Evolutionary conservation across 2,797 vertebrate genomes (phyloP).

Genomic region (Spea hammondii): DNA sequence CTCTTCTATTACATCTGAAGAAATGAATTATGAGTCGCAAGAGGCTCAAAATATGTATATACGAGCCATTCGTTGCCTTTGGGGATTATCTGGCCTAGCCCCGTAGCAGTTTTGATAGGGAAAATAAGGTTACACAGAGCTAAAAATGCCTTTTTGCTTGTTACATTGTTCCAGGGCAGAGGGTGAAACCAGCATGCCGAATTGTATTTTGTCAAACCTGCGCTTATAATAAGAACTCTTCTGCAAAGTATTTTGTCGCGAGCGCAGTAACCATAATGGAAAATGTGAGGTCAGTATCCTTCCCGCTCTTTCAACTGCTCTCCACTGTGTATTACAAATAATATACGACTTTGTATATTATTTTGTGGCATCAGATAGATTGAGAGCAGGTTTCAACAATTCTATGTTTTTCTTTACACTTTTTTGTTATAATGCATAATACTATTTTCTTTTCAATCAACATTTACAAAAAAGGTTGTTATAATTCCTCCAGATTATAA

Average conservation of each 20-base stretch:
- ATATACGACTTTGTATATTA: constrained; percentile 26
- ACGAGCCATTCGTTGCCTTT: constrained; percentile 3
- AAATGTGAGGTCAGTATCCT: constrained; percentile 43
- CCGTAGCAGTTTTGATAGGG: constrained; percentile 30
- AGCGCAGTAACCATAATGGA: constrained; percentile 33
- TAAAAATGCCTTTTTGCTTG: constrained; percentile 39
- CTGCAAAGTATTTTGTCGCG: constrained; percentile 22
- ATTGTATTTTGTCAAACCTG: constrained; percentile 35
- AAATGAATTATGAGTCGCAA: constrained; percentile 49
- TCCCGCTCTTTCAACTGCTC: constrained; percentile 18
- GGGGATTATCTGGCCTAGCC: constrained; percentile 23
- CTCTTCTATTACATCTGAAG: constrained; percentile 50
- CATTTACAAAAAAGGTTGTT: constrained; percentile 5
- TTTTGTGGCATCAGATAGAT: constrained; percentile 19
- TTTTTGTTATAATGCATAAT: constrained; percentile 17
- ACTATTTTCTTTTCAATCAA: constrained; percentile 37
- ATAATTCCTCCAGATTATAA: constrained; percentile 5
- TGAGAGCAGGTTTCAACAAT: constrained; percentile 8
- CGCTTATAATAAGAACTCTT: constrained; percentile 30
- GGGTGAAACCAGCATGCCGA: constrained; percentile 24
- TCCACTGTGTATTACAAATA: constrained; percentile 18
- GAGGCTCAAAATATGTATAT: constrained; percentile 26
- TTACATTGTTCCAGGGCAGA: constrained; percentile 30
- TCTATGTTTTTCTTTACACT: background rate
- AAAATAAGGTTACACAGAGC: constrained; percentile 39